phyloP scores from a whole-genome alignment of 2,113 vertebrate genomes.

The Boulengeromyrus knoepffleri region DNA sequence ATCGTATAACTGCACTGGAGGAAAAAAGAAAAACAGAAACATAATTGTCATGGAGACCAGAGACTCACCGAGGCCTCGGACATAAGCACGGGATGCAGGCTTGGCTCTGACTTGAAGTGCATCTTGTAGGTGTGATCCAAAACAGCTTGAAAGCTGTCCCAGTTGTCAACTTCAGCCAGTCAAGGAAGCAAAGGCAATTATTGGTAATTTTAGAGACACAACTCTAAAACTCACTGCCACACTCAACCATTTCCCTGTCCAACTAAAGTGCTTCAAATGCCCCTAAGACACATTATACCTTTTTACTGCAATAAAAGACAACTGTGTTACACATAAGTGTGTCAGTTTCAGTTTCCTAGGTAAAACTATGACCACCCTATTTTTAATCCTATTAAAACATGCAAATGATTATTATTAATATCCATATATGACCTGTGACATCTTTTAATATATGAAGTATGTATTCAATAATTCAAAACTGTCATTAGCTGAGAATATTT shows the following conservation, averaged over 20 bases:
- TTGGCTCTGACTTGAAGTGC: constrained; percentile 97
- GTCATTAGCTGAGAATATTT: background rate
- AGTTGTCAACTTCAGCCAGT: constrained; percentile 84
- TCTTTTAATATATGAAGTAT: background rate
- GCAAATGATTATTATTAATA: background rate
- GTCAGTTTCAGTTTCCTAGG: background rate
- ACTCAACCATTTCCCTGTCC: background rate
- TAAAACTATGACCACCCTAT: background rate
- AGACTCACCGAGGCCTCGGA: constrained; percentile 90
- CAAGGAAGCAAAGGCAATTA: constrained; percentile 10
- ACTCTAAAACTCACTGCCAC: background rate
- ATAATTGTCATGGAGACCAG: background rate
- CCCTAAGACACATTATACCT: background rate
- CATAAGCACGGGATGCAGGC: constrained; percentile 95
- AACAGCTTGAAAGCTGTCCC: constrained; percentile 98
- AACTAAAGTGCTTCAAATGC: background rate
- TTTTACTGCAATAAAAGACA: background rate
- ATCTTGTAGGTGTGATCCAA: constrained; percentile 96
- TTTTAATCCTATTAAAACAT: background rate
- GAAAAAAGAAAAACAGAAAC: background rate
- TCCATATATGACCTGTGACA: background rate
- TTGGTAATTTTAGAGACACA: background rate
- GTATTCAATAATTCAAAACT: background rate
- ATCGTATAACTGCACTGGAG: background rate
- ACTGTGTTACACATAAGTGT: background rate